Evolutionary conservation across 1,140 invertebrate genomes (phyloP), one percentile per base, ranked within the genome.

Genomic region (Paramacrobiotus metropolitanus): DNA sequence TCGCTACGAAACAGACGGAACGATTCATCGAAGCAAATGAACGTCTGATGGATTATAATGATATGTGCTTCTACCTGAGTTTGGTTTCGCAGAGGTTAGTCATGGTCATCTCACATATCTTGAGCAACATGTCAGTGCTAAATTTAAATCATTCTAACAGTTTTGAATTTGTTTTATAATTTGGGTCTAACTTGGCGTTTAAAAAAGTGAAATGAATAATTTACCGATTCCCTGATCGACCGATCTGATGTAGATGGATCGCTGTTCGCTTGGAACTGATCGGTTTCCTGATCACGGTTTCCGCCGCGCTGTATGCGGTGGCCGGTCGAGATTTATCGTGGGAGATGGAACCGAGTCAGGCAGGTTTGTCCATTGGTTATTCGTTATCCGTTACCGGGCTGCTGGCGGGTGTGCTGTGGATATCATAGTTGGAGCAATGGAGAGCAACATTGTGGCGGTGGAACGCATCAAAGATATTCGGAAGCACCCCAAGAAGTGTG

Each of bases 301-400:
- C 72, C 68, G 71, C 76, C 2, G 69, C 74, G 1, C 59, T 77
- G 15, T 76, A 77, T 71, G 73, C 74, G 61, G 75, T 77, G 2
- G 60, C 76, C 29, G 69, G 68, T 28, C 64, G 73, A 21, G 68
- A 70, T 28, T 65, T 29, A 61, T 65, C 69, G 9, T 55, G 24
- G 1, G 61, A 67, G 9, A 62, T 77, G 1, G 74, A 68, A 29
- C 71, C 73, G 29, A 77, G 77, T 28, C 67, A 75, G 48, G 76
- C 78, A 44, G 78, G 78, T 31, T 68, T 80, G 21, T 75, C 77
- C 2, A 68, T 80, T 34, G 73, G 74, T 2, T 80, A 79, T 67
- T 72, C 78, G 28, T 67, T 81, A 30, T 72, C 73, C 68, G 76
- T 79, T 67, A 74, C 66, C 67, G 31, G 61, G 30, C 2, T 55